Conservation (phyloP, 1,140 invertebrate genomes). For the Pseudachorutes palmiensis region DNA sequence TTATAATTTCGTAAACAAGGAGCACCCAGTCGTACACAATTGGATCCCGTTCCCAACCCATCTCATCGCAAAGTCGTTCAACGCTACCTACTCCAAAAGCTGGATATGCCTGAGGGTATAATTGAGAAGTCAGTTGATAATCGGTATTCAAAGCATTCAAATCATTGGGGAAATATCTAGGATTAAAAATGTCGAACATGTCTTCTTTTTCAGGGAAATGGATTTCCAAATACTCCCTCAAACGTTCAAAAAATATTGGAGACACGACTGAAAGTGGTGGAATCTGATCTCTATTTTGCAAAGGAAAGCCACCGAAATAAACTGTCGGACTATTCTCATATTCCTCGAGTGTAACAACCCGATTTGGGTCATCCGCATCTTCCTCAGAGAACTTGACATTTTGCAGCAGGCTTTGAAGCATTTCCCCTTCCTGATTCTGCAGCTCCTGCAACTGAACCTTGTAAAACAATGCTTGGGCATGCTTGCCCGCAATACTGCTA, state of each 20-base stretch:
- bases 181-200: neutral
- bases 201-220: neutral
- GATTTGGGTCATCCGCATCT: neutral
- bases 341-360: neutral
- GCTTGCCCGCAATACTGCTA: neutral
- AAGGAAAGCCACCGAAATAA: neutral
- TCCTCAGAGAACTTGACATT: neutral
- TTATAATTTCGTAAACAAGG: neutral
- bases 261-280: neutral
- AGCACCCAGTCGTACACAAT: neutral
- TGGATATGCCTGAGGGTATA: neutral
- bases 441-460: neutral
- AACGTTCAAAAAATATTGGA: neutral
- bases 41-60: neutral
- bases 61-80: neutral
- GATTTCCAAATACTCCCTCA: neutral
- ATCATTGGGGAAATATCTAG: neutral
- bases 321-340: neutral
- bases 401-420: neutral
- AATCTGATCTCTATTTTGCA: neutral
- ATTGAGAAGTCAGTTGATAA: neutral
- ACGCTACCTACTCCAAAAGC: neutral
- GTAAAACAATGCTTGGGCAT: neutral
- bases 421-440: neutral
- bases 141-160: neutral